Evolutionary conservation across 2,113 vertebrate genomes (phyloP).

Genomic region (Tychaedon coryphoeus): DNA sequence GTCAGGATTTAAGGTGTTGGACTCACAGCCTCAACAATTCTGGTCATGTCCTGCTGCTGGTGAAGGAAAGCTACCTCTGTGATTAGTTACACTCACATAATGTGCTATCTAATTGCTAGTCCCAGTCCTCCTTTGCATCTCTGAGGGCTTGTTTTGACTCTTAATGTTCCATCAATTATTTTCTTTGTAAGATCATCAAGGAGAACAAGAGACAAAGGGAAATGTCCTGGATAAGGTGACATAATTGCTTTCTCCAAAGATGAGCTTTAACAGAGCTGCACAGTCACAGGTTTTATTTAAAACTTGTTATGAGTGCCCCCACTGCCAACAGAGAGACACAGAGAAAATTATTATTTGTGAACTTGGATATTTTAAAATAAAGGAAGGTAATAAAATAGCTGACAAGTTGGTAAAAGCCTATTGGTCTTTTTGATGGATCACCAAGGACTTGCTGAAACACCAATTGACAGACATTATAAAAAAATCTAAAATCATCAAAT

Average conservation of each 20-base stretch:
- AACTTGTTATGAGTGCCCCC: not conserved
- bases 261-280: not conserved
- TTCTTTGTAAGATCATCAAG: not conserved
- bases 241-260: slow-evolving; percentile 17
- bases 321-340: not conserved
- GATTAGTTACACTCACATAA: slow-evolving; percentile 13
- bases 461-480: not conserved
- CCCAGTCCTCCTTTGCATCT: not conserved
- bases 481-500: slow-evolving; percentile 16
- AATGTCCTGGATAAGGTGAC: not conserved
- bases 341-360: not conserved
- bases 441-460: slow-evolving; percentile 11
- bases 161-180: slow-evolving; percentile 27
- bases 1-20: not conserved
- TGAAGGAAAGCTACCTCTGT: slow-evolving; percentile 3
- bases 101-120: not conserved
- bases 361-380: slow-evolving; percentile 25
- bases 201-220: not conserved
- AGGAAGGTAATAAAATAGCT: slow-evolving; percentile 29
- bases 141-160: slow-evolving; percentile 21
- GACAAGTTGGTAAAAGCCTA: not conserved
- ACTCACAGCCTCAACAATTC: not conserved
- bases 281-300: not conserved
- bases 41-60: not conserved
- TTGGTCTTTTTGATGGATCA: slow-evolving; percentile 20